Percentiles rank a stretch among this genome's conserved stretches.
These are phyloP conservation scores for Myxocyprinus asiaticus DNA, from an alignment of 2,113 vertebrate genomes.

Conservation along the genomic window DNA sequence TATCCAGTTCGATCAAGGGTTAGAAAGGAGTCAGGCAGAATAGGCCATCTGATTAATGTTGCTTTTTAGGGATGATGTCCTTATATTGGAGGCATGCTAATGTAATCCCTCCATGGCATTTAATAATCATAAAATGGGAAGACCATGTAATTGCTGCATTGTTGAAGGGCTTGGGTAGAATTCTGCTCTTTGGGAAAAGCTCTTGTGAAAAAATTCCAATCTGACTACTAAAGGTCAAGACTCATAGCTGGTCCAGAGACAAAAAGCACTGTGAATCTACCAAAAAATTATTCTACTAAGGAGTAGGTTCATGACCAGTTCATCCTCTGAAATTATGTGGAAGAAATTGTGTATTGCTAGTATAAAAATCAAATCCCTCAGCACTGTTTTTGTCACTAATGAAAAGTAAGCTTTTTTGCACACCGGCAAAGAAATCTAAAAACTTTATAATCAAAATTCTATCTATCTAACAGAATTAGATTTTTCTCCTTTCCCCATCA, in stretches of 20 bases:
- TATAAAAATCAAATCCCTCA: neutral
- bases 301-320: neutral
- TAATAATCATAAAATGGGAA: constrained; percentile 25
- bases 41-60: constrained; percentile 48
- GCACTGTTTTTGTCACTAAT: too few relatives aligned
- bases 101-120: constrained; percentile 38
- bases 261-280: constrained; percentile 3
- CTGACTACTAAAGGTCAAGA: constrained; percentile 22
- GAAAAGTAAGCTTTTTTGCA: neutral
- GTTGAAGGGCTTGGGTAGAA: neutral
- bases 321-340: neutral
- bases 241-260: neutral
- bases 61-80: constrained; percentile 12
- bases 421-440: neutral
- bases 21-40: constrained; percentile 44
- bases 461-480: neutral
- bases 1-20: constrained; percentile 34
- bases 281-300: neutral
- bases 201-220: neutral
- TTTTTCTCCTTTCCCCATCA: neutral
- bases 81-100: constrained; percentile 42
- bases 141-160: constrained; percentile 36
- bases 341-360: neutral
- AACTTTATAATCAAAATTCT: neutral
- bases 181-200: neutral